A percentile compares a stretch with the other conserved stretches of the same genome.
phyloP scores from a whole-genome alignment of 2,113 vertebrate genomes.

The Archilochus colubris region DNA sequence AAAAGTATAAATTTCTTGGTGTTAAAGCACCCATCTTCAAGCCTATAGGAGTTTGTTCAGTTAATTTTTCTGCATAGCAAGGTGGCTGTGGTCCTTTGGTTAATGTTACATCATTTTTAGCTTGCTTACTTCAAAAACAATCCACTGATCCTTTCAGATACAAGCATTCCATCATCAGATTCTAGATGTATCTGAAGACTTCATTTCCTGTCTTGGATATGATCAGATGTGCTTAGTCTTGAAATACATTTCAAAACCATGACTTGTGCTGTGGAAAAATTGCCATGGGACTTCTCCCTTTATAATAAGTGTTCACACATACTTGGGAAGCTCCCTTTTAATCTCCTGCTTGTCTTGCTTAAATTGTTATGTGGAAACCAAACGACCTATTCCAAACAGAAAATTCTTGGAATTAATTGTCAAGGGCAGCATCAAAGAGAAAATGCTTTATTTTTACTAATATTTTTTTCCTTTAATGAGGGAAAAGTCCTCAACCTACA shows the following conservation, averaged over 20 bases:
- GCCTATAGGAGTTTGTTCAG: not conserved
- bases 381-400: not conserved
- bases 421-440: not conserved
- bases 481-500: not conserved
- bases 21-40: not conserved
- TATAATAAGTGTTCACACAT: not conserved
- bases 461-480: not conserved
- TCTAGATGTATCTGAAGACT: not conserved
- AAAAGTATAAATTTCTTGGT: not conserved
- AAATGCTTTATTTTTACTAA: not conserved
- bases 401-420: not conserved
- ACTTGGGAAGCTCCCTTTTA: slow-evolving; percentile 2
- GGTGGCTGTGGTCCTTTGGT: not conserved
- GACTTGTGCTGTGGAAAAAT: slow-evolving; percentile 8
- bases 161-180: not conserved
- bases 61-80: not conserved
- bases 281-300: not conserved
- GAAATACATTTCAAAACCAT: slow-evolving; percentile 17
- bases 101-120: not conserved
- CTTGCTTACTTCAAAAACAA: not conserved
- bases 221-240: not conserved
- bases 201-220: not conserved
- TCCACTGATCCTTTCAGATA: not conserved
- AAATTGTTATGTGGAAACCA: not conserved
- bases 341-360: not conserved